Percentiles rank a stretch among this genome's conserved stretches.
phyloP scores from a whole-genome alignment of 2,888 invertebrate genomes.

The Drosophila mayaguana region DNA sequence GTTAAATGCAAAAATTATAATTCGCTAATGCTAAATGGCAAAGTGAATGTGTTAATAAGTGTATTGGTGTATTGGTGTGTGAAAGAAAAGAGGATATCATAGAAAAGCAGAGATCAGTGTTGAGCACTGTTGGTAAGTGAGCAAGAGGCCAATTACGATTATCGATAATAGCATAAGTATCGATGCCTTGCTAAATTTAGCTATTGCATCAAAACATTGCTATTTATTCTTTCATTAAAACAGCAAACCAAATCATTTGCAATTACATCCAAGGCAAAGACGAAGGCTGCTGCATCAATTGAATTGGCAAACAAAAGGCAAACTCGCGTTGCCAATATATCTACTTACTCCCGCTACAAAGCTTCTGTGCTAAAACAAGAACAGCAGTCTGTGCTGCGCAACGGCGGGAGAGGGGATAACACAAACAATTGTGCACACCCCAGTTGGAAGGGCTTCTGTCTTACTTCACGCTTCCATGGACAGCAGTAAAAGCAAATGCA shows the following conservation, averaged over 20 bases:
- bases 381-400: slow-evolving; percentile 1
- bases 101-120: slow-evolving; percentile 10
- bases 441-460: slow-evolving; percentile 52
- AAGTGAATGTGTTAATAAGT: slow-evolving; percentile 4
- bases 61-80: not conserved
- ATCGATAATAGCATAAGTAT: slow-evolving; percentile 3
- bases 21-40: not conserved
- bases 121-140: slow-evolving; percentile 39
- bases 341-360: slow-evolving; percentile 13
- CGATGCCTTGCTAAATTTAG: slow-evolving; percentile 6
- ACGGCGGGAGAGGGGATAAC: slow-evolving; percentile 24
- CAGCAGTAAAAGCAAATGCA: slow-evolving; percentile 69
- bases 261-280: slow-evolving; percentile 25
- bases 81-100: not conserved
- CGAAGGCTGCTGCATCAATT: slow-evolving; percentile 24
- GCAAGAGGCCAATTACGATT: not conserved
- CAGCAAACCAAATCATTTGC: slow-evolving; percentile 34
- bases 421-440: slow-evolving; percentile 58
- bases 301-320: slow-evolving; percentile 38
- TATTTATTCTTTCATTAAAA: not conserved
- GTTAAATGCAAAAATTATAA: slow-evolving; percentile 13
- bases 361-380: slow-evolving; percentile 19
- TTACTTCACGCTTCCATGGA: slow-evolving; percentile 70
- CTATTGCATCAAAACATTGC: not conserved
- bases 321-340: slow-evolving; percentile 23